A percentile compares a stretch with the other conserved stretches of the same genome.
Conservation (phyloP, 2,797 vertebrate species). For the Staurois parvus region DNA sequence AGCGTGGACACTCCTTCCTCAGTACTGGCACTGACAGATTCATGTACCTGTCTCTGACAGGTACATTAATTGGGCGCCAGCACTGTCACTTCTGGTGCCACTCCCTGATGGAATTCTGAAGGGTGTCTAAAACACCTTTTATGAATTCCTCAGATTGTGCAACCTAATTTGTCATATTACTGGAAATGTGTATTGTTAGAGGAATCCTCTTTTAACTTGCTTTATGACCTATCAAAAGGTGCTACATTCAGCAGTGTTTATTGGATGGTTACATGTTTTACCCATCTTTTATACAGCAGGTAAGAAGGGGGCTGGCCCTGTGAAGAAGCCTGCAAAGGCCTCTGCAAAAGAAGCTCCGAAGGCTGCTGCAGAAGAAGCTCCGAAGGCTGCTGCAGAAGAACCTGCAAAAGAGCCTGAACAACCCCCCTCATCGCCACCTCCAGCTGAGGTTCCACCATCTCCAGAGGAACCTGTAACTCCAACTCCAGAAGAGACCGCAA, state of each 20-base stretch:
- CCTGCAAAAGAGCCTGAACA: background rate
- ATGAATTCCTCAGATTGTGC: too few species aligned
- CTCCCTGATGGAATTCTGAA: too few species aligned
- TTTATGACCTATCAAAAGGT: background rate
- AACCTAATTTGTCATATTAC: too few species aligned
- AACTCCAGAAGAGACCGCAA: background rate
- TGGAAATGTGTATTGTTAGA: too few species aligned
- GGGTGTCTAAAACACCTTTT: too few species aligned
- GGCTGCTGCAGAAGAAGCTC: background rate
- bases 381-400: conserved; percentile 11
- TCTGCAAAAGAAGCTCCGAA: conserved; percentile 25
- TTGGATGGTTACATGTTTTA: background rate
- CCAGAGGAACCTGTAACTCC: background rate
- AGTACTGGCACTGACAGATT: too few species aligned
- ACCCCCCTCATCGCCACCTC: background rate
- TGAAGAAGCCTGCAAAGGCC: conserved; percentile 17
- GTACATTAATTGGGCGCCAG: too few species aligned
- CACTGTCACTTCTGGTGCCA: too few species aligned
- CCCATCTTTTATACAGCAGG: background rate
- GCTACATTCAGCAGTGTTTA: background rate
- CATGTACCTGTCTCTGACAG: too few species aligned
- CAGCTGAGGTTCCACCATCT: conserved; percentile 11
- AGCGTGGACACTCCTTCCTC: too few species aligned
- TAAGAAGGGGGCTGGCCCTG: conserved; percentile 46
- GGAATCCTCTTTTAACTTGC: too few species aligned